phyloP scores from a whole-genome alignment of 2,797 vertebrate species.

The Aplochiton taeniatus region DNA sequence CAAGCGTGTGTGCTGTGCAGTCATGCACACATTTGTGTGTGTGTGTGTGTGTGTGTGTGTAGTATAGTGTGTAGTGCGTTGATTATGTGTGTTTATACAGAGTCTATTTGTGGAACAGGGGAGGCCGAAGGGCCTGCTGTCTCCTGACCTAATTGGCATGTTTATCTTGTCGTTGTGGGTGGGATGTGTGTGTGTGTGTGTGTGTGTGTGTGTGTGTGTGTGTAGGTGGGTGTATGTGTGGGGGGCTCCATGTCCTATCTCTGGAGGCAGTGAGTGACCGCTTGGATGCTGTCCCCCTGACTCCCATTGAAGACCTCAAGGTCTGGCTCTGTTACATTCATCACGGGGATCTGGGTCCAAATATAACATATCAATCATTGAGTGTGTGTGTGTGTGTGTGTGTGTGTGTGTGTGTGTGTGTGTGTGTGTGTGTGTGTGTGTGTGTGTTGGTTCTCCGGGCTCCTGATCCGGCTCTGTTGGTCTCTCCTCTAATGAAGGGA shows the following conservation, averaged over 20 bases:
- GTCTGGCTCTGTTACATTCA: slow-evolving; percentile 9
- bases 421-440: slow-evolving; percentile 1
- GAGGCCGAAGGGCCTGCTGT: slow-evolving; percentile 35
- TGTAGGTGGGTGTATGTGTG: slow-evolving; percentile 42
- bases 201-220: slow-evolving; percentile 13
- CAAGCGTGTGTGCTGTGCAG: slow-evolving; percentile 38
- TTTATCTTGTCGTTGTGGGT: slow-evolving; percentile 63
- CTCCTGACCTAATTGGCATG: slow-evolving; percentile 70
- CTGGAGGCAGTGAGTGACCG: slow-evolving; percentile 58
- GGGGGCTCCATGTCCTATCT: slow-evolving; percentile 61
- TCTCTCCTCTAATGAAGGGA: not conserved
- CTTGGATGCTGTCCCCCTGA: slow-evolving; percentile 48
- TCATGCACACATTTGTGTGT: slow-evolving; percentile 29
- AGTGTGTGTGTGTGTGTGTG: slow-evolving; percentile 27
- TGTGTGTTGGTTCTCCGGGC: not conserved
- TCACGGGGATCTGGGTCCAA: slow-evolving; percentile 41
- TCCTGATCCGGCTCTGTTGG: not conserved
- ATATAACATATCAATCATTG: slow-evolving; percentile 56
- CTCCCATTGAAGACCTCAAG: slow-evolving; percentile 18
- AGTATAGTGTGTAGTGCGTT: not conserved
- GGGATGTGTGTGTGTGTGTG: slow-evolving; percentile 42
- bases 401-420: not conserved
- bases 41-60: not conserved
- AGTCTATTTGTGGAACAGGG: slow-evolving; percentile 40
- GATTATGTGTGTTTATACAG: not conserved